Percentiles rank a stretch among this genome's conserved stretches.
phyloP scores from a whole-genome alignment of 2,888 invertebrate species.

The Choreutis nemorana region DNA sequence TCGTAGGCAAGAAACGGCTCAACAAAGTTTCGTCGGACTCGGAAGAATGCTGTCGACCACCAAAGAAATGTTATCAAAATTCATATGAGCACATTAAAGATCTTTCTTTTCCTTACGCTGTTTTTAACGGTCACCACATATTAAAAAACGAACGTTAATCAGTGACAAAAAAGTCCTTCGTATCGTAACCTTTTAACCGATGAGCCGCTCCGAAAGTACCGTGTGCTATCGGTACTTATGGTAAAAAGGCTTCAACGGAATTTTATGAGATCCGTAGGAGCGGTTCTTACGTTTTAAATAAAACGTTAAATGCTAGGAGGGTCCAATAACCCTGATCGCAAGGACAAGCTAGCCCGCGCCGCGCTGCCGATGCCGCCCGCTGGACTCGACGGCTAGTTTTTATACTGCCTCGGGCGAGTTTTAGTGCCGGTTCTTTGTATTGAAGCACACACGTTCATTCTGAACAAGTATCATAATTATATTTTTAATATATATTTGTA shows the following conservation, averaged over 20 bases:
- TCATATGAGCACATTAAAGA: no score
- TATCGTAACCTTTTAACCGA: conserved; percentile 50
- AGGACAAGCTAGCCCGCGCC: conserved; percentile 48
- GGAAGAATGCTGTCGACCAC: no score
- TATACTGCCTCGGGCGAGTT: conserved; percentile 26
- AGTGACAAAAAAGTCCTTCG: conserved; percentile 51
- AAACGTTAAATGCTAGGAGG: conserved; percentile 59
- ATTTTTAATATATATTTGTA: no score
- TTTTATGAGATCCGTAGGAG: conserved; percentile 48
- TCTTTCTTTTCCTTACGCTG: no score
- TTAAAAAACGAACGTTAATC: conserved; percentile 25
- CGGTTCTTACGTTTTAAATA: conserved; percentile 51
- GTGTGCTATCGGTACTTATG: conserved; percentile 51
- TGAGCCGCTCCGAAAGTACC: conserved; percentile 27
- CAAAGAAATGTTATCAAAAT: no score
- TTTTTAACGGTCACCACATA: conserved; percentile 21
- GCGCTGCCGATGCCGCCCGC: conserved; percentile 10
- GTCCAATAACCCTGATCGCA: conserved; percentile 59
- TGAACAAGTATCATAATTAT: no score
- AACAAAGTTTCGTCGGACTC: no score
- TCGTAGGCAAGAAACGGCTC: no score
- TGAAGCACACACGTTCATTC: no score
- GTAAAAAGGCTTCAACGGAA: conserved; percentile 60
- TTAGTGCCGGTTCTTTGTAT: conserved; percentile 25
- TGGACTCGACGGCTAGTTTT: conserved; percentile 30